Evolutionary conservation across 2,113 vertebrate genomes (phyloP).

Genomic region (Malurus melanocephalus): DNA sequence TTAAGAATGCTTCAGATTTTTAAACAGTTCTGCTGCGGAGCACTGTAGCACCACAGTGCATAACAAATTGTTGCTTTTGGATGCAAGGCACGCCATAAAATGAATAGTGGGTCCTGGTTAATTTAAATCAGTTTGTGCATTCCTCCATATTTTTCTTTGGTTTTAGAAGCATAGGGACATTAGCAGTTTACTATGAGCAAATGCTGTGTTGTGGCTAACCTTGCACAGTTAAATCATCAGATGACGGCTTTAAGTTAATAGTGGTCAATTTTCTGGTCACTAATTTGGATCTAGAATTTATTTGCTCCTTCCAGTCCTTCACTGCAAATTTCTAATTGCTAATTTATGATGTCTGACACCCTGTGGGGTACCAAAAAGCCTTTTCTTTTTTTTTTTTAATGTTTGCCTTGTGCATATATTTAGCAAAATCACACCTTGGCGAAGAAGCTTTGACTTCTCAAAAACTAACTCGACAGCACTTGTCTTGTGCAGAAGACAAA

Average conservation of each 20-base stretch:
- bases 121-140: constrained; percentile 49
- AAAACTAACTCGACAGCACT: background rate
- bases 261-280: background rate
- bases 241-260: background rate
- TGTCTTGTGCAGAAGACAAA: background rate
- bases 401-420: background rate
- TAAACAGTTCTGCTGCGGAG: constrained; percentile 58
- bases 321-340: background rate
- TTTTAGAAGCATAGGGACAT: constrained; percentile 38
- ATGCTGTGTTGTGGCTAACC: background rate
- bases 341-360: background rate
- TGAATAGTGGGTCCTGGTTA: constrained; percentile 42
- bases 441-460: background rate
- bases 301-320: background rate
- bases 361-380: no score
- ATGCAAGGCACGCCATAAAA: constrained; percentile 56
- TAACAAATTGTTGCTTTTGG: constrained; percentile 56
- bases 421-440: background rate
- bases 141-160: constrained; percentile 24
- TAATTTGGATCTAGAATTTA: background rate
- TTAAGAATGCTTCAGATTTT: constrained; percentile 64
- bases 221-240: background rate
- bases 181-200: background rate
- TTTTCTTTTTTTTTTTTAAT: background rate
- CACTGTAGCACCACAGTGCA: background rate